Percentiles rank a stretch among this genome's conserved stretches.
These are phyloP conservation scores for Brachionus koreanus DNA, from an alignment of 1,140 invertebrate species.

Conservation along the genomic window DNA sequence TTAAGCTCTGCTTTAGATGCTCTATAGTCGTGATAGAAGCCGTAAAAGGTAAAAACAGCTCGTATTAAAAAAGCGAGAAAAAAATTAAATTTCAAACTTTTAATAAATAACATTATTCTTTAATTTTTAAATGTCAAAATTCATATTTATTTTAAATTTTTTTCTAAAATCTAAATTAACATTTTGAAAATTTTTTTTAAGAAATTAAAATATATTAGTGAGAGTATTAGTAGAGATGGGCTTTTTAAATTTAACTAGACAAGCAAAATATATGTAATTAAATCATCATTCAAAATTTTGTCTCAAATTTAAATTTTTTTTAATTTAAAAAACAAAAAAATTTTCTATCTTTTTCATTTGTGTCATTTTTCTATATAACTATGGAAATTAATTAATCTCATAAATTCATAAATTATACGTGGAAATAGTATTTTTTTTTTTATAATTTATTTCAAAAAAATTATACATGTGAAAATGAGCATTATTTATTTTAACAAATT, in stretches of 20 bases:
- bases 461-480: neutral
- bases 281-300: too few relatives aligned
- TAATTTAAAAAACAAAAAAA: too few relatives aligned
- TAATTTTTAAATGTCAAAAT: neutral
- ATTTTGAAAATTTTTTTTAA: neutral
- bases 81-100: constrained; percentile 29
- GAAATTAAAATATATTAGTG: too few relatives aligned
- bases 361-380: neutral
- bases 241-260: too few relatives aligned
- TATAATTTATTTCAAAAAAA: neutral
- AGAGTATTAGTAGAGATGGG: too few relatives aligned
- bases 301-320: neutral
- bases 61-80: constrained; percentile 9
- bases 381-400: neutral
- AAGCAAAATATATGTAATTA: too few relatives aligned
- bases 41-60: constrained; percentile 16
- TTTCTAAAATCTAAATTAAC: neutral
- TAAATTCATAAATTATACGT: neutral
- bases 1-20: neutral
- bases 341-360: too few relatives aligned
- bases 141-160: neutral
- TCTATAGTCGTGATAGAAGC: constrained; percentile 14
- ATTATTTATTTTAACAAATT: neutral
- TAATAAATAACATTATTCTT: neutral
- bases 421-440: too few relatives aligned